Conservation (phyloP, 2,888 invertebrate genomes). For the Ganaspis brasiliensis region DNA sequence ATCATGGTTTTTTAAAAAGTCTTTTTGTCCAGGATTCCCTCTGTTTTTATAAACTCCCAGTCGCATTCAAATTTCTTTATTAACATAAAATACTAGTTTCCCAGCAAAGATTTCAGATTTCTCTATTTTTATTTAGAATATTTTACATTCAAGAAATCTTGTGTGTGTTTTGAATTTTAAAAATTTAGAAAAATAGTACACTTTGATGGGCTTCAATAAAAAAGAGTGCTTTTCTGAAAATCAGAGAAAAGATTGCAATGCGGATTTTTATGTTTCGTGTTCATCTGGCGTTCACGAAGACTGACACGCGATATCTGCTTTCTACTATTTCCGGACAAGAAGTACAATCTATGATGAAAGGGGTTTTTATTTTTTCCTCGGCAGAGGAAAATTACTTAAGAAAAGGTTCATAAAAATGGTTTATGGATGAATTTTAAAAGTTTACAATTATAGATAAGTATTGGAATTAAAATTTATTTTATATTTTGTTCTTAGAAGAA, state of each 20-base stretch:
- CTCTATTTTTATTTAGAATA: too few species aligned
- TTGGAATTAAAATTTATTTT: too few species aligned
- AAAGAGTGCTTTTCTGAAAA: conserved; percentile 29
- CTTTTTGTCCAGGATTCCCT: neutral
- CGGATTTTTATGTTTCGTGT: conserved; percentile 29
- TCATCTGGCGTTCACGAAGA: conserved; percentile 15
- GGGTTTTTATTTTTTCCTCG: neutral
- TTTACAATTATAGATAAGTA: too few species aligned
- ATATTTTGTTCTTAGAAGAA: too few species aligned
- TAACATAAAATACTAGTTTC: neutral
- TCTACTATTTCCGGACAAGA: conserved; percentile 18
- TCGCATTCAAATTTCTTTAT: neutral
- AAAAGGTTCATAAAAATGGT: neutral
- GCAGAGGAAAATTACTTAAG: neutral
- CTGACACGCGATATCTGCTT: conserved; percentile 27
- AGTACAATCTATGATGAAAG: conserved; percentile 9
- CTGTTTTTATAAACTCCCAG: neutral
- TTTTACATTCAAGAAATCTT: neutral
- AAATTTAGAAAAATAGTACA: neutral
- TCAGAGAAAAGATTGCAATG: conserved; percentile 7
- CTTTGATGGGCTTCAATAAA: neutral
- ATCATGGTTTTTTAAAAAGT: neutral
- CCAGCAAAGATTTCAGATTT: neutral
- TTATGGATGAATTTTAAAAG: too few species aligned
- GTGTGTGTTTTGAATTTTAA: conserved; percentile 1